A percentile compares a stretch with the other conserved stretches of the same genome.
phyloP scores from a whole-genome alignment of 2,888 invertebrate genomes.

The Leptinotarsa juncta region DNA sequence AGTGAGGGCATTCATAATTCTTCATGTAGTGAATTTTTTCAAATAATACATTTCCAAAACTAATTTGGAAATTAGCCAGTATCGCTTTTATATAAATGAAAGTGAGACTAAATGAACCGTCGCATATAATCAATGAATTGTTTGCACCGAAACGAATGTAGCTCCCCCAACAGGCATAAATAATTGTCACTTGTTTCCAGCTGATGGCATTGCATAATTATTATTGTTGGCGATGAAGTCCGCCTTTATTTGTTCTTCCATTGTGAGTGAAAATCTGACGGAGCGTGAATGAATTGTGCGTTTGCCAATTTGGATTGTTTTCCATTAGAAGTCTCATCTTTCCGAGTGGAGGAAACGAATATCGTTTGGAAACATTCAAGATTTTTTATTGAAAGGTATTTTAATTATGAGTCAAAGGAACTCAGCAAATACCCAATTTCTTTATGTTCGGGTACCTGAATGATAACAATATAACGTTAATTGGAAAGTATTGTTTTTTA shows the following conservation, averaged over 20 bases:
- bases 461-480: neutral
- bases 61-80: too few species aligned
- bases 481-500: neutral
- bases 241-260: slow-evolving; percentile 25
- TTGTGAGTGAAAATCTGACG: slow-evolving; percentile 13
- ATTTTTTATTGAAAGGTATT: neutral
- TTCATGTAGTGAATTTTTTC: too few species aligned
- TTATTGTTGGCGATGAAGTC: slow-evolving; percentile 31
- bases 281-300: slow-evolving; percentile 17
- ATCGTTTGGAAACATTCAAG: neutral
- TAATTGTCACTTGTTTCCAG: slow-evolving; percentile 61
- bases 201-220: slow-evolving; percentile 43
- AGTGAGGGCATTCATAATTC: too few species aligned
- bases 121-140: neutral
- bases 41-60: too few species aligned
- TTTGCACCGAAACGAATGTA: neutral
- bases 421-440: neutral
- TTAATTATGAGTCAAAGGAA: neutral
- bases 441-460: neutral
- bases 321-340: slow-evolving; percentile 18
- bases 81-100: too few species aligned
- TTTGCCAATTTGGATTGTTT: slow-evolving; percentile 18
- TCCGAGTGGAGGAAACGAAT: slow-evolving; percentile 8
- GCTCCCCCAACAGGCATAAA: slow-evolving; percentile 57
- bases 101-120: neutral